Evolutionary conservation across 2,113 vertebrate species (phyloP), one percentile per base, ranked within the genome.

Genomic region (Dinomys branickii): DNA sequence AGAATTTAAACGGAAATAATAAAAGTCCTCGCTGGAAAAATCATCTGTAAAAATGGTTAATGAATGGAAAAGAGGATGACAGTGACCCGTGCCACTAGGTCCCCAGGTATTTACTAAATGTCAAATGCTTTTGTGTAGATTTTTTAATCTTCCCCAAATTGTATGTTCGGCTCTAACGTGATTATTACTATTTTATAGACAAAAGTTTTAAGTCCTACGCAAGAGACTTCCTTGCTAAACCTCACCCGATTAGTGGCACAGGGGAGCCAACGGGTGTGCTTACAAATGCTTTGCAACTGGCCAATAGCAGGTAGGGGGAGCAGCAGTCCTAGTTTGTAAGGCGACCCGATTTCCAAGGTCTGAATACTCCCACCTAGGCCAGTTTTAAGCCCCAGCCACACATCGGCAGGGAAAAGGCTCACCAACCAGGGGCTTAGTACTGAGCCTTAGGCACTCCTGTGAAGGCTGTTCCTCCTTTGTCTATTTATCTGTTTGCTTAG

Each of bases 261-360:
- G 54, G 54, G 33, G 63, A 84, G 38, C 19, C 12, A 58, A 59
- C 3, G 6, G 33, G 16, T 33, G 5, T 24, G 3, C 16, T 33
- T 11, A 26, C 2, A 30, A 56, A 8, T 35, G 41, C 63, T 75
- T 26, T n/a, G 44, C 2, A 9, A 56, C 3, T 54, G 47, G 3
- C 28, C 69, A 16, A 13, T 2, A 0, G 30, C 1, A 12, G 1
- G 3, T 0, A 7, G 3, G 3, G 13, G 5, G 13, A 58, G 22
- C 33, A 24, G 19, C 7, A 38, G 63, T 17, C 61, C 30, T 47
- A 44, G 10, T 52, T 56, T 82, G 17, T 2, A 71, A 11, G 78
- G 13, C 8, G 44, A n/a, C 52, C 54, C 35, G 28, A 7, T 54
- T 80, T 24, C 61, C 38, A 41, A 35, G 14, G 50, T 20, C 16